Conservation (phyloP, 2,113 vertebrate genomes). For the Neogobius melanostomus region DNA sequence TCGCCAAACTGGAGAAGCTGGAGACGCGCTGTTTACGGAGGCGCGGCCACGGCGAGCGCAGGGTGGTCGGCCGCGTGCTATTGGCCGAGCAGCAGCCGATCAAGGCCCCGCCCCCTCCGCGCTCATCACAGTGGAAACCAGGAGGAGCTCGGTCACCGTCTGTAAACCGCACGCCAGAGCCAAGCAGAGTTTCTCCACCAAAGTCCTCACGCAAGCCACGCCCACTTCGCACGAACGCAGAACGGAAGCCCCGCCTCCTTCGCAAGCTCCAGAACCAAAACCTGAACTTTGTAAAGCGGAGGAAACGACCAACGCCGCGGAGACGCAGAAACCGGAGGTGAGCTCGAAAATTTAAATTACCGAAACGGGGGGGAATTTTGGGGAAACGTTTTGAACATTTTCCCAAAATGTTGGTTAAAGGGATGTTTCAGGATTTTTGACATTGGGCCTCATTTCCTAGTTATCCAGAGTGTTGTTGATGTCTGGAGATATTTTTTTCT, state of each 20-base stretch:
- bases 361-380: too few relatives aligned
- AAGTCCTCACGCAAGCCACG: neutral
- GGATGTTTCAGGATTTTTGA: too few relatives aligned
- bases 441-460: too few relatives aligned
- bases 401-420: too few relatives aligned
- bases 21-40: slow-evolving; percentile 87
- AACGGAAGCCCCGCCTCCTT: neutral
- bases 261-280: neutral
- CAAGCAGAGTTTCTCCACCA: neutral
- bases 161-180: neutral
- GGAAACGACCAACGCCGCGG: neutral
- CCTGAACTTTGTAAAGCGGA: neutral
- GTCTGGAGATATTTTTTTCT: too few relatives aligned
- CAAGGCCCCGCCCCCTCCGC: slow-evolving; percentile 10
- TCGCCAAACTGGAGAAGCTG: slow-evolving; percentile 90
- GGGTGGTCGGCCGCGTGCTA: slow-evolving; percentile 83
- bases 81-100: slow-evolving; percentile 71
- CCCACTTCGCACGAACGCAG: neutral
- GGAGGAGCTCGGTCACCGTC: neutral
- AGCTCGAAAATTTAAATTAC: too few relatives aligned
- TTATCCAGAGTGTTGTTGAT: too few relatives aligned
- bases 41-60: slow-evolving; percentile 71
- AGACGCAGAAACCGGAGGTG: neutral
- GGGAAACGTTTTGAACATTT: too few relatives aligned
- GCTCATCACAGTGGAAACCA: neutral